A percentile compares a stretch with the other conserved stretches of the same genome.
Evolutionary conservation across 2,888 invertebrate genomes (phyloP).

Genomic region (Unio delphinus): DNA sequence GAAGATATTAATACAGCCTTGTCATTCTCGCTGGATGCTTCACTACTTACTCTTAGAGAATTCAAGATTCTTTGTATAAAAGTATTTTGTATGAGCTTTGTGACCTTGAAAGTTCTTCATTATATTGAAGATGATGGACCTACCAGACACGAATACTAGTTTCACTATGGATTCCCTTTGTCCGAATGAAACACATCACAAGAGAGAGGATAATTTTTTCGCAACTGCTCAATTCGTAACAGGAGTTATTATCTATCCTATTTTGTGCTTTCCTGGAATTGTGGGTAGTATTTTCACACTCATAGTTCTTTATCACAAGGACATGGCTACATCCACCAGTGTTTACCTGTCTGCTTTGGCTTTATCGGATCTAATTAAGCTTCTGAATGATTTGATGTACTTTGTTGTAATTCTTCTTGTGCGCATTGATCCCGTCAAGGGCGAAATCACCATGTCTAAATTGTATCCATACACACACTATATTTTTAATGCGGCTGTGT

Average conservation of each 20-base stretch:
- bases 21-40: too few species aligned
- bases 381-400: conserved; percentile 62
- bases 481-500: conserved; percentile 60
- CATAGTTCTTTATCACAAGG: conserved; percentile 55
- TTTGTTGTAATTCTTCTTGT: conserved; percentile 57
- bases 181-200: conserved; percentile 12
- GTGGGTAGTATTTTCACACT: conserved; percentile 59
- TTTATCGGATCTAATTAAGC: conserved; percentile 61
- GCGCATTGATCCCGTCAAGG: conserved; percentile 38
- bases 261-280: conserved; percentile 58
- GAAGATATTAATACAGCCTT: too few species aligned
- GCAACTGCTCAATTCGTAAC: conserved; percentile 51
- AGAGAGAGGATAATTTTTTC: conserved; percentile 43
- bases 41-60: too few species aligned
- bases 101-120: not conserved
- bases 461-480: conserved; percentile 67
- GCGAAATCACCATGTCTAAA: conserved; percentile 46
- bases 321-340: conserved; percentile 64
- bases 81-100: too few species aligned
- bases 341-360: conserved; percentile 61
- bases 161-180: too few species aligned
- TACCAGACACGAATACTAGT: too few species aligned
- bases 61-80: too few species aligned
- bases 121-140: too few species aligned
- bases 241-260: conserved; percentile 60